phyloP scores from a whole-genome alignment of 1,140 invertebrate species.

The Lordiphosa clarofinis region DNA sequence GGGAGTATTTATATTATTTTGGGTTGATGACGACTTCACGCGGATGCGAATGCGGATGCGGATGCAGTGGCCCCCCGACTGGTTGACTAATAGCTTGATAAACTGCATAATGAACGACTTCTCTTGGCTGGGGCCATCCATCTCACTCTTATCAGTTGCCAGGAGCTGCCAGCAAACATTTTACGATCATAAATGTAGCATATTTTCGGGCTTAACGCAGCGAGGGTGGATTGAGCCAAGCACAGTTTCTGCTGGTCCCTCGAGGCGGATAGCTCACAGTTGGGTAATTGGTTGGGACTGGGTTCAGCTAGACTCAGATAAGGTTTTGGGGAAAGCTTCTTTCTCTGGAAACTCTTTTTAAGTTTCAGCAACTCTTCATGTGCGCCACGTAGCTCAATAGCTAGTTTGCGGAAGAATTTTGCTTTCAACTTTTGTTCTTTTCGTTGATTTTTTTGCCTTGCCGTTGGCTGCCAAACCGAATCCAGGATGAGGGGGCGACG shows the following conservation, averaged over 20 bases:
- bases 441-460: conserved; percentile 1
- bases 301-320: too few relatives aligned
- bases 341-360: too few relatives aligned
- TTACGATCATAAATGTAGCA: conserved; percentile 22
- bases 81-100: conserved; percentile 65
- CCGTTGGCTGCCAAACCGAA: conserved; percentile 13
- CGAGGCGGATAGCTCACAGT: too few relatives aligned
- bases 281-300: too few relatives aligned
- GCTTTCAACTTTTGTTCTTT: conserved; percentile 50
- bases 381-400: conserved; percentile 38
- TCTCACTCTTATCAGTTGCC: background rate
- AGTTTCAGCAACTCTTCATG: background rate
- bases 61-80: conserved; percentile 4
- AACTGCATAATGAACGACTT: conserved; percentile 51
- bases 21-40: conserved; percentile 43
- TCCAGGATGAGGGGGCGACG: conserved; percentile 1
- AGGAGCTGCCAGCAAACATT: conserved; percentile 24
- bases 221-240: too few relatives aligned
- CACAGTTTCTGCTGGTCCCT: too few relatives aligned
- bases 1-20: conserved; percentile 53
- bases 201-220: conserved; percentile 7
- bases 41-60: too few relatives aligned
- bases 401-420: conserved; percentile 53
- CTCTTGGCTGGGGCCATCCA: background rate
- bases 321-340: too few relatives aligned